Conservation (phyloP, 2,888 invertebrate species). For the Lasioglossum figueresi region DNA sequence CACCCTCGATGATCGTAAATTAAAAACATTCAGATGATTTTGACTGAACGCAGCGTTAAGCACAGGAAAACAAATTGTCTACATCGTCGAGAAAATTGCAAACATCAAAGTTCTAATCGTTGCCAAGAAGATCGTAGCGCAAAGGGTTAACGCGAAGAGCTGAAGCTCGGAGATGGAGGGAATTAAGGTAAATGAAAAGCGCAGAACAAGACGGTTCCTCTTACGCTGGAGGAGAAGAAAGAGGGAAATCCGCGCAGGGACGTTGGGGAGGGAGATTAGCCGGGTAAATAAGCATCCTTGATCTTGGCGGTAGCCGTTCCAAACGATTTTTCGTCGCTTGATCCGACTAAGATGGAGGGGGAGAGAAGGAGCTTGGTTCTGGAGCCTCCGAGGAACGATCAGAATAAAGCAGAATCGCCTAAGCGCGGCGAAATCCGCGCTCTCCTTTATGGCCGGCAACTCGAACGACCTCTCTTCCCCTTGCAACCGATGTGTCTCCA, state of each 20-base stretch:
- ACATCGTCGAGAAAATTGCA: neutral
- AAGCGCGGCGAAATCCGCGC: constrained; percentile 37
- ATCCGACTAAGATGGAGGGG: neutral
- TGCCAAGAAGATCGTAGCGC: neutral
- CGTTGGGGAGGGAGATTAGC: constrained; percentile 33
- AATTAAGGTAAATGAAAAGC: constrained; percentile 15
- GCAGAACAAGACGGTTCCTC: neutral
- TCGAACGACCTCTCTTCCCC: neutral
- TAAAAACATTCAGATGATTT: neutral
- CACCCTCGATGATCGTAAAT: neutral
- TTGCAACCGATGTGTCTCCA: neutral
- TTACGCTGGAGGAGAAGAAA: neutral
- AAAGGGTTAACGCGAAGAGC: neutral
- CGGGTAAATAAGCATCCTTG: constrained; percentile 43
- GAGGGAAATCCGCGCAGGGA: neutral
- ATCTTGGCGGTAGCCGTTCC: neutral
- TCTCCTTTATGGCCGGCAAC: constrained; percentile 2
- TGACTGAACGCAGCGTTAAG: neutral
- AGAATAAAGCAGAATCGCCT: constrained; percentile 33
- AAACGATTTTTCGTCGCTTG: constrained; percentile 22
- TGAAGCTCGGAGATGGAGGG: neutral
- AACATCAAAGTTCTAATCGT: neutral
- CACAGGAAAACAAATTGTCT: neutral
- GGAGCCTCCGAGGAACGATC: constrained; percentile 22
- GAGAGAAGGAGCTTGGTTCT: neutral